These are phyloP conservation scores for Loripinus fragilis DNA, from an alignment of 2,888 invertebrate species.

Conservation along the genomic window DNA sequence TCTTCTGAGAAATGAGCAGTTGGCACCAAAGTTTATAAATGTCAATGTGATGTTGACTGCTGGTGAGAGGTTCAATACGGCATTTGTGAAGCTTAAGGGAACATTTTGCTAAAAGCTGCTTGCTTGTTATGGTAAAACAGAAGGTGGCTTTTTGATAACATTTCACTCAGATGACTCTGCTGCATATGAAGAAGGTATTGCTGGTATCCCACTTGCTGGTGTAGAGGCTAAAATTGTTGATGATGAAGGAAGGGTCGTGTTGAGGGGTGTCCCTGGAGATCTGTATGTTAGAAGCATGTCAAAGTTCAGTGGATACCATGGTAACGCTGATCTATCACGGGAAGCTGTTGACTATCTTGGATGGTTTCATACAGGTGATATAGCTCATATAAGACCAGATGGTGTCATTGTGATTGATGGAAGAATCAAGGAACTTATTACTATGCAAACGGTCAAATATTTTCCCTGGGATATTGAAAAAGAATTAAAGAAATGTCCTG, in stretches of 20 bases:
- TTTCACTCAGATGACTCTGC: slow-evolving; percentile 18
- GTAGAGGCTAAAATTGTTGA: slow-evolving; percentile 51
- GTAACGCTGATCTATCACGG: slow-evolving; percentile 10
- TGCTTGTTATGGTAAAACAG: slow-evolving; percentile 45
- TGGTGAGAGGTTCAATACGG: slow-evolving; percentile 37
- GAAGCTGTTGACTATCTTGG: slow-evolving; percentile 28
- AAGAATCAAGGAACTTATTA: slow-evolving; percentile 39
- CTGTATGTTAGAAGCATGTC: slow-evolving; percentile 35
- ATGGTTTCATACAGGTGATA: slow-evolving; percentile 53
- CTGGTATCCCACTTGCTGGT: slow-evolving; percentile 38
- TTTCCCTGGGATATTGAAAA: slow-evolving; percentile 51
- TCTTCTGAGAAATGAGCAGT: slow-evolving; percentile 18
- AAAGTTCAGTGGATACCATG: slow-evolving; percentile 39
- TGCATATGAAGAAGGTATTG: slow-evolving; percentile 46
- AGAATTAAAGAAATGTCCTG: slow-evolving; percentile 30
- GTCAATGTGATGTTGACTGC: slow-evolving; percentile 28
- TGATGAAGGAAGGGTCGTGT: slow-evolving; percentile 28
- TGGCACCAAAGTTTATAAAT: slow-evolving; percentile 30
- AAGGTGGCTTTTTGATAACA: slow-evolving; percentile 23
- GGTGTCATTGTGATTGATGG: slow-evolving; percentile 49
- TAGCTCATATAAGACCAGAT: slow-evolving; percentile 42
- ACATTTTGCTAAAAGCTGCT: slow-evolving; percentile 21
- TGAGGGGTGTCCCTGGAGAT: slow-evolving; percentile 35
- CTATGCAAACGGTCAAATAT: slow-evolving; percentile 36
- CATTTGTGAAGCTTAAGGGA: slow-evolving; percentile 13